Evolutionary conservation across 2,113 vertebrate genomes (phyloP), one percentile per base, ranked within the genome.

Genomic region (Corythornis vintsioides): DNA sequence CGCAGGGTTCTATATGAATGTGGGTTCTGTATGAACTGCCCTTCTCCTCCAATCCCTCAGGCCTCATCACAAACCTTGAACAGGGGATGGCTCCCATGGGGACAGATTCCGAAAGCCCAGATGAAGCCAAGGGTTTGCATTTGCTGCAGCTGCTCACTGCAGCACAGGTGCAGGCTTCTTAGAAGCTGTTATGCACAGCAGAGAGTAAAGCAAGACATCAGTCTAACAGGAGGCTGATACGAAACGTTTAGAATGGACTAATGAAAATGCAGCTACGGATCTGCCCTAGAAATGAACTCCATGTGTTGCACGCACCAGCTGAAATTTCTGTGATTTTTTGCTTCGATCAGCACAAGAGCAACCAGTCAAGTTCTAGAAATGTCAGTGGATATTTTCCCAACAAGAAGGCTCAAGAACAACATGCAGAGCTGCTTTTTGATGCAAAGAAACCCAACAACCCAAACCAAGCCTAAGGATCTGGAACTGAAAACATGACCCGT

Each of bases 401-500:
- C 55, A 72, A 80, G 35, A 86, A 86, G 10, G 79, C 63, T 89
- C 75, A 86, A 85, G 50, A 87, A 70, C 67, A 95, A 93, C 26
- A 43, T 76, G 72, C 60, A 77, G 25, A 65, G 15, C 4, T 93
- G 75, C 83, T 93, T 93, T 76, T 55, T 9, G 8, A 90, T 56
- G 55, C 18, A 86, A 88, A 94, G 93, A 83, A 67, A 56, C 10
- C 38, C 38, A 38, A 38, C 38, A 38, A 38, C 38, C 38, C 38
- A 76, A 74, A 83, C 42, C 8, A 76, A 53, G 22, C 16, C 25
- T 50, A 61, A 65, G 45, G 92, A 94, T 94, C 77, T 83, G 92
- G 79, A 96, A 96, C 93, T 25, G 61, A 95, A 97, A 80, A 55
- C 63, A 76, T 12, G 57, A 59, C 79, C 85, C 59, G 35, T 85